A percentile compares a stretch with the other conserved stretches of the same genome.
Evolutionary conservation across 1,140 invertebrate genomes (phyloP).

Genomic region (Parapsyche elsis): DNA sequence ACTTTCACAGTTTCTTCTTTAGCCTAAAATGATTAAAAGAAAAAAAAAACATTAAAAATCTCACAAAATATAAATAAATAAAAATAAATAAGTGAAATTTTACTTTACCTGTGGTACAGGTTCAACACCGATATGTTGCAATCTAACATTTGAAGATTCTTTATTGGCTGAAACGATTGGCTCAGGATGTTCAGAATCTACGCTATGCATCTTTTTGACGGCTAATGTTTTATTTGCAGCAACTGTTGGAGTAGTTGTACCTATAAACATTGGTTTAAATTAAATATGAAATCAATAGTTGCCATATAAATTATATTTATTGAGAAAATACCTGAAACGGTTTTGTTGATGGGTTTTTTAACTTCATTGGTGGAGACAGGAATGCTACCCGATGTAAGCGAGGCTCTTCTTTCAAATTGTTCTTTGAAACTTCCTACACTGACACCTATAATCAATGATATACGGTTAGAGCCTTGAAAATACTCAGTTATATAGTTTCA

Average conservation of each 20-base stretch:
- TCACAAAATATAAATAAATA: neutral
- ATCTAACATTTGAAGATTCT: constrained; percentile 57
- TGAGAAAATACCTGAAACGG: constrained; percentile 27
- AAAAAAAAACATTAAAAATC: neutral
- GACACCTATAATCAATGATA: constrained; percentile 65
- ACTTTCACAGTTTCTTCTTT: constrained; percentile 32
- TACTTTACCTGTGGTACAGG: constrained; percentile 59
- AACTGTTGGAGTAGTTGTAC: constrained; percentile 11
- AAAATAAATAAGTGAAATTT: neutral
- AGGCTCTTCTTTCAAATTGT: constrained; percentile 83
- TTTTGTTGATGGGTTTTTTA: constrained; percentile 45
- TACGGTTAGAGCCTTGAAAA: constrained; percentile 1
- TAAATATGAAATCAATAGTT: neutral
- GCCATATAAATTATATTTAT: neutral
- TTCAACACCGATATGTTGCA: constrained; percentile 67
- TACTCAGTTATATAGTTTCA: constrained; percentile 1
- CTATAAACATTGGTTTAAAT: constrained; percentile 14
- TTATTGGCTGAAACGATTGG: constrained; percentile 53
- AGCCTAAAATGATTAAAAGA: constrained; percentile 13
- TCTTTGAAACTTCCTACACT: constrained; percentile 86
- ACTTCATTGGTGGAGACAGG: constrained; percentile 41
- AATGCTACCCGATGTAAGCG: constrained; percentile 65
- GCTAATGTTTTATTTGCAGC: constrained; percentile 55
- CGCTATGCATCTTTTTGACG: constrained; percentile 66
- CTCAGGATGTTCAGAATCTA: constrained; percentile 62